Percentiles rank a stretch among this genome's conserved stretches.
phyloP scores from a whole-genome alignment of 2,113 vertebrate genomes.

The Heteronetta atricapilla region DNA sequence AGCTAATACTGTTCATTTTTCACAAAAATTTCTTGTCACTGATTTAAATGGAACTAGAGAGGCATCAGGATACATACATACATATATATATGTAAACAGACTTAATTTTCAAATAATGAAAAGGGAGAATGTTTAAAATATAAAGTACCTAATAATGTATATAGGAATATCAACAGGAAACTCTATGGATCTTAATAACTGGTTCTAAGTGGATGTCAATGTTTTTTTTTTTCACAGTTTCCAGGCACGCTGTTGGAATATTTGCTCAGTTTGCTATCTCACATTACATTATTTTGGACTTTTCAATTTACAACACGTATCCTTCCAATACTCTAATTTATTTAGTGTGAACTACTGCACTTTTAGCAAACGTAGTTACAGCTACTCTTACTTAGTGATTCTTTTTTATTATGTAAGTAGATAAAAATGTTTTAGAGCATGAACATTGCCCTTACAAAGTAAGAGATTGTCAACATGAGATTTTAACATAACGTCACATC shows the following conservation, averaged over 20 bases:
- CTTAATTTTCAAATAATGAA: background rate
- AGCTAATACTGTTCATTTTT: background rate
- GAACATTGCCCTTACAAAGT: background rate
- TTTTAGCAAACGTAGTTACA: conserved; percentile 36
- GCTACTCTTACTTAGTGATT: background rate
- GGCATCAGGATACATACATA: background rate
- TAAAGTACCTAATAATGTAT: background rate
- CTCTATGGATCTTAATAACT: background rate
- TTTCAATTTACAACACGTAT: background rate
- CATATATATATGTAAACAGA: background rate
- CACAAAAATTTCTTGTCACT: background rate
- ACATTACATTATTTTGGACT: background rate
- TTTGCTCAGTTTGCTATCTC: background rate
- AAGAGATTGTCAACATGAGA: background rate
- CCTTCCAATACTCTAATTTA: conserved; percentile 41
- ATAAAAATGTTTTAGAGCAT: background rate
- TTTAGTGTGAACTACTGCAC: conserved; percentile 17
- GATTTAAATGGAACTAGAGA: background rate
- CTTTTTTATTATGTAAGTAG: background rate
- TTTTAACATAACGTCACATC: background rate
- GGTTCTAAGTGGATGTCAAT: background rate
- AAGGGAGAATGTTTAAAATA: background rate
- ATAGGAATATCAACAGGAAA: background rate
- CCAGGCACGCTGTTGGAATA: background rate
- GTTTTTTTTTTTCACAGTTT: background rate